Base-by-base conservation (phyloP, 2,113 vertebrate genomes). In the Nanorana parkeri region DNA sequence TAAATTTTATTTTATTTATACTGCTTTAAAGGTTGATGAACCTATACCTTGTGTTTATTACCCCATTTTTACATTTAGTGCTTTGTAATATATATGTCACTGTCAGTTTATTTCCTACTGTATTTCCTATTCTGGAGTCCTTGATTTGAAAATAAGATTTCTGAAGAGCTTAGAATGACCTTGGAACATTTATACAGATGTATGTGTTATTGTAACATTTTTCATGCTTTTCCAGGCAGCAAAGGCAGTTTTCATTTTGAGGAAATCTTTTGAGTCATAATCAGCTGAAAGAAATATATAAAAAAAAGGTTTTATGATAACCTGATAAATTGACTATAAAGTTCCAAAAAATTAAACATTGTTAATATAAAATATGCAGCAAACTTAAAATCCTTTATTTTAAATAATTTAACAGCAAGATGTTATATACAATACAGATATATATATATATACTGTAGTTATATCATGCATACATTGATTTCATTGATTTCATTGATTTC, bases 121-220 rank as follows among this genome's bases (percentile, higher is more conserved):
- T 24, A 71, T 51, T 71, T 71, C 68, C 28, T 55, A 71, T 28
- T 71, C 51, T 55, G 47, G 21, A 55, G 68, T 71, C 51, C 26
- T 71, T 71, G 47, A 71, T 71, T 71, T 24, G 23, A 55, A 55
- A 55, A 28, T 71, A 71, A 28, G 47, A 71, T 71, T 71, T 26
- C 68, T 15, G 41, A 71, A 55, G 24, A 54, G 28, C 19, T 11
- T 52, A 71, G 23, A 23, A 8, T 19, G 7, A 54, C 23, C 26
- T 17, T 23, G 11, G 51, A 47, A 71, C 51, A 28, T 55, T 55
- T 20, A 51, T 51, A 51, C 36, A 51, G 52, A 11, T 71, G 51
- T 29, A 11, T 29, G 26, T 71, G 23, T 72, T 72, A 56, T 23
- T 55, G 52, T 72, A 63, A 63, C 60, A 63, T 23, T 63, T 47